Evolutionary conservation across 2,113 vertebrate genomes (phyloP).

Genomic region (Mirounga angustirostris): DNA sequence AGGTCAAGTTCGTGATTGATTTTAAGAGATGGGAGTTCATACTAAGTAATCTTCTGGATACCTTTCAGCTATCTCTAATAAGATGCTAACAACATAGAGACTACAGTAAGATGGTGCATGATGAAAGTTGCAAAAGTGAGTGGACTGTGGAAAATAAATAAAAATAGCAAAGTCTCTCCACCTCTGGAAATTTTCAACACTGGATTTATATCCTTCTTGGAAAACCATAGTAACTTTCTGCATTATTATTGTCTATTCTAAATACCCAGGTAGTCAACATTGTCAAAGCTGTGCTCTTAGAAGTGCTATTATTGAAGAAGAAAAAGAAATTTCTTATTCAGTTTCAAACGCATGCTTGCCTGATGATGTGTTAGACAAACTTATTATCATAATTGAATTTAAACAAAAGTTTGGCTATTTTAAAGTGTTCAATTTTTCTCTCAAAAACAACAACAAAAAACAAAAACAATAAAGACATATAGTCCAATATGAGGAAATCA

Average conservation of each 20-base stretch:
- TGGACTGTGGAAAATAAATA: background rate
- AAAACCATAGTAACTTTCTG: slow-evolving; percentile 10
- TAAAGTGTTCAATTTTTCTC: background rate
- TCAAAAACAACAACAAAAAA: background rate
- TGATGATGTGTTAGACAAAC: background rate
- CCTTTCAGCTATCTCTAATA: background rate
- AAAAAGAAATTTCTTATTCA: background rate
- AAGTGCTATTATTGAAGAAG: background rate
- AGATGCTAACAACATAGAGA: background rate
- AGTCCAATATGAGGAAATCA: background rate
- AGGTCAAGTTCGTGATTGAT: background rate
- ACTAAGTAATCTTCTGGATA: background rate
- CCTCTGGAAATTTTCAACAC: background rate
- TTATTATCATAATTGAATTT: background rate
- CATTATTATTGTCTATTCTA: background rate
- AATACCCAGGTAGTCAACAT: background rate
- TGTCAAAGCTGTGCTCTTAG: background rate
- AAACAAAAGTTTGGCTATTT: background rate
- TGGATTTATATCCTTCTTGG: background rate
- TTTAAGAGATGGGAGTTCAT: background rate
- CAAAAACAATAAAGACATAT: background rate
- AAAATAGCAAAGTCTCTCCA: background rate
- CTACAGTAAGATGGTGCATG: background rate
- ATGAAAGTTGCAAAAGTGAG: slow-evolving; percentile 5
- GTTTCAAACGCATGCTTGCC: background rate